Conservation (phyloP, 64 coral and sea anemone genomes). For the Stichodactyla helianthus region DNA sequence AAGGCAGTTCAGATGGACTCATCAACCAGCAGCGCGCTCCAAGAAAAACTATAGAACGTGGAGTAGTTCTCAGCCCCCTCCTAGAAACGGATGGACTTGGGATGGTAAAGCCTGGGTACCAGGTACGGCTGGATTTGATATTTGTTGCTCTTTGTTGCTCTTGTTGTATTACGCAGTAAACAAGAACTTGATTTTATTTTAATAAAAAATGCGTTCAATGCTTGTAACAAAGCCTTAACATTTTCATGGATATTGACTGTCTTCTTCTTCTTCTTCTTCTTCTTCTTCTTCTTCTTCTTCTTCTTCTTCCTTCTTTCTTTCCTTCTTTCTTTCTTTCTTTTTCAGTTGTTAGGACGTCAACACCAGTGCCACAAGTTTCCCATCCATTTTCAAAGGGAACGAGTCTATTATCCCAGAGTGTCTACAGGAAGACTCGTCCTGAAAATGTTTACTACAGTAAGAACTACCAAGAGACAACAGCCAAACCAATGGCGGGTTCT, state of each 20-base stretch:
- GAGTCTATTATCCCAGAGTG: neutral
- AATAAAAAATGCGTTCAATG: too few species aligned
- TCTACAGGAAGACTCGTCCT: neutral
- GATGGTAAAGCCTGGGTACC: neutral
- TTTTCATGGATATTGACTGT: too few species aligned
- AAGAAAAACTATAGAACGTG: neutral
- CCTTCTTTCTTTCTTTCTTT: neutral
- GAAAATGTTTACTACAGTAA: neutral
- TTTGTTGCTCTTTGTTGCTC: too few species aligned
- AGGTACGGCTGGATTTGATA: neutral
- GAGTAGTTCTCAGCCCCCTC: neutral
- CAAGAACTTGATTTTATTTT: too few species aligned
- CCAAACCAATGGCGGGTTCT: neutral
- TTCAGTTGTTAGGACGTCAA: neutral
- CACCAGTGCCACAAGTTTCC: neutral
- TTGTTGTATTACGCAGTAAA: too few species aligned
- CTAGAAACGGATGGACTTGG: slow-evolving; percentile 13
- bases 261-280: too few species aligned
- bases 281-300: too few species aligned
- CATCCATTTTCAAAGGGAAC: neutral
- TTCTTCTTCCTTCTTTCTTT: too few species aligned
- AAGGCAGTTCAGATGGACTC: neutral
- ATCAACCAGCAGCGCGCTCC: neutral
- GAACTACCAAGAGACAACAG: neutral
- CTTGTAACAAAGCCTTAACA: too few species aligned